A percentile compares a stretch with the other conserved stretches of the same genome.
Conservation (phyloP, 2,113 vertebrate species). For the Cinclus mexicanus region DNA sequence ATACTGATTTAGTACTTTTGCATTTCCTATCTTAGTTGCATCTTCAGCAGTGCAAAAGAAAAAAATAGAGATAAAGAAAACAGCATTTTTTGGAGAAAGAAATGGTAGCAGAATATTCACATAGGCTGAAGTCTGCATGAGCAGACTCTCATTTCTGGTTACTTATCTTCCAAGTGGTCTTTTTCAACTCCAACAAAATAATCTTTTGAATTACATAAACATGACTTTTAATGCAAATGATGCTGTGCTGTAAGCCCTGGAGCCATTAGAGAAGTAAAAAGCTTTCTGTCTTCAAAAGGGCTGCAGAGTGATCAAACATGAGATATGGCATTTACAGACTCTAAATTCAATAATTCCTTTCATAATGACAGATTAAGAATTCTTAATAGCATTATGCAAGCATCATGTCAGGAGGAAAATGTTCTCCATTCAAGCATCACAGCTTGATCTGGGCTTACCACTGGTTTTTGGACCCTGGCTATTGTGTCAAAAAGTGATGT, state of each 20-base stretch:
- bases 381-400: background rate
- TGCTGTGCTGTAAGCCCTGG: constrained; percentile 38
- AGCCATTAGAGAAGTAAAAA: constrained; percentile 47
- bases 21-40: background rate
- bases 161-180: background rate
- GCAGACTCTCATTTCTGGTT: constrained; percentile 13
- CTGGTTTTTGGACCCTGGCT: background rate
- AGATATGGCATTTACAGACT: background rate
- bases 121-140: background rate
- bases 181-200: constrained; percentile 29
- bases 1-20: background rate
- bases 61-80: background rate
- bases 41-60: background rate
- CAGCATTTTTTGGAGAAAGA: background rate
- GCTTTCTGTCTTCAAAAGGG: constrained; percentile 38
- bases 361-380: constrained; percentile 35
- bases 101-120: background rate
- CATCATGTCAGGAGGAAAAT: background rate
- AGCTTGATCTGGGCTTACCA: background rate
- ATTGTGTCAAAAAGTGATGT: background rate
- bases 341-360: constrained; percentile 27
- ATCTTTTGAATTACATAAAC: constrained; percentile 51
- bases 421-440: background rate
- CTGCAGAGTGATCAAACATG: background rate
- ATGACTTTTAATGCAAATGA: constrained; percentile 38